Evolutionary conservation across 2,888 invertebrate genomes (phyloP), one percentile per base, ranked within the genome.

Genomic region (Salpingus planirostris): DNA sequence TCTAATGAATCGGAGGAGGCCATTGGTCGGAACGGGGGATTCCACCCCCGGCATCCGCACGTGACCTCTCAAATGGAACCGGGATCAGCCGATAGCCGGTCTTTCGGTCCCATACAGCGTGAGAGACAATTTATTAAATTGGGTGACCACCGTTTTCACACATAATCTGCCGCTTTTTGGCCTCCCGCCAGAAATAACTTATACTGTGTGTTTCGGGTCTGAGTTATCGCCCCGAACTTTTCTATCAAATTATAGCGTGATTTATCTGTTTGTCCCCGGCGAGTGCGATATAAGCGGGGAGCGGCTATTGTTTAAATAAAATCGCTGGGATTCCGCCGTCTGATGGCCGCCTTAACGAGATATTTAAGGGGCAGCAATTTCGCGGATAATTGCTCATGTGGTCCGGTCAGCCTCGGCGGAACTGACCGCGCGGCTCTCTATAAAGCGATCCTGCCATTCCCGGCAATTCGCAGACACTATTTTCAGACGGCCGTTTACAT

Each of bases 1-100:
- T n/a, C n/a, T n/a, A n/a, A n/a, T n/a, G n/a, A n/a, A n/a, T n/a
- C n/a, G n/a, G n/a, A n/a, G n/a, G n/a, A n/a, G n/a, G n/a, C n/a
- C n/a, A n/a, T n/a, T n/a, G n/a, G n/a, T n/a, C n/a, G n/a, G n/a
- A n/a, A n/a, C n/a, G n/a, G n/a, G n/a, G n/a, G n/a, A 27, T 27
- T 27, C 15, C 27, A 15, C 27, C 23, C 27, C 14, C 11, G 14
- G 30, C 31, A 11, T 25, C 23, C 25, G 43, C 41, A 45, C 48
- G 48, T 48, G 48, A 48, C 42, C 41, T 36, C 37, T 42, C 46
- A 48, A 36, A 37, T 40, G 36, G 49, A 47, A 42, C 51, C 47
- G 42, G 46, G 46, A 36, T 36, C 27, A 36, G 15, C 26, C 46
- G 44, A 26, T n/a, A n/a, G n/a, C n/a, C n/a, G n/a, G n/a, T n/a